Evolutionary conservation across 2,113 vertebrate species (phyloP).

Genomic region (Pterophyllum scalare): DNA sequence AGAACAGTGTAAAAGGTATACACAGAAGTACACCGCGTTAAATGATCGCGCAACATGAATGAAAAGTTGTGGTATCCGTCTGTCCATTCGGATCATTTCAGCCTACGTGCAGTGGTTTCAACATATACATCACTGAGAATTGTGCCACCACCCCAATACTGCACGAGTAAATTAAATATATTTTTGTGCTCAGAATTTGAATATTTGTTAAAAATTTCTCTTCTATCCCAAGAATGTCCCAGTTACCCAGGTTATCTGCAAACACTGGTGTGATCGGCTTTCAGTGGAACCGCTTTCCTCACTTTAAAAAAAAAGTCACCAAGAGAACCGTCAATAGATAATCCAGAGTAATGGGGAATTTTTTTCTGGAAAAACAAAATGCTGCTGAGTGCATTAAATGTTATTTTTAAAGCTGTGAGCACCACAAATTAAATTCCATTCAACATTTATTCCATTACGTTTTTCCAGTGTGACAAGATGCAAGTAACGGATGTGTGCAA

Average conservation of each 20-base stretch:
- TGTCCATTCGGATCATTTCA: not conserved
- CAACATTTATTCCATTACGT: not conserved
- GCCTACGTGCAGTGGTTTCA: not conserved
- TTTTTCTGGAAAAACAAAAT: slow-evolving; percentile 10
- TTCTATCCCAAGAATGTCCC: not conserved
- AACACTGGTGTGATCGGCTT: not conserved
- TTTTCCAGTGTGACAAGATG: not conserved
- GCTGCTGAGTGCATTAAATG: too few species aligned
- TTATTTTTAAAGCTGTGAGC: too few species aligned
- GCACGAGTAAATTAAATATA: not conserved
- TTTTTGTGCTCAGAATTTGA: not conserved
- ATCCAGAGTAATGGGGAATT: slow-evolving; percentile 2
- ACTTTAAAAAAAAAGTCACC: not conserved
- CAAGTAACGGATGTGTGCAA: not conserved
- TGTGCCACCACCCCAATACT: not conserved
- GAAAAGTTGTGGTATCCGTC: not conserved
- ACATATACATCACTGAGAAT: not conserved
- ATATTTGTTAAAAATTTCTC: not conserved
- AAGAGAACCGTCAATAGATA: slow-evolving; percentile 11
- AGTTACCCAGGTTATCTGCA: not conserved
- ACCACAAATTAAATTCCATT: not conserved
- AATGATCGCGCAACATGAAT: not conserved
- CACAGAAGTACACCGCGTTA: not conserved
- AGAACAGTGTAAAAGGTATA: not conserved
- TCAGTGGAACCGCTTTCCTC: not conserved